Base-by-base conservation (phyloP, 1,140 invertebrate species). In the Eurosta solidaginis region DNA sequence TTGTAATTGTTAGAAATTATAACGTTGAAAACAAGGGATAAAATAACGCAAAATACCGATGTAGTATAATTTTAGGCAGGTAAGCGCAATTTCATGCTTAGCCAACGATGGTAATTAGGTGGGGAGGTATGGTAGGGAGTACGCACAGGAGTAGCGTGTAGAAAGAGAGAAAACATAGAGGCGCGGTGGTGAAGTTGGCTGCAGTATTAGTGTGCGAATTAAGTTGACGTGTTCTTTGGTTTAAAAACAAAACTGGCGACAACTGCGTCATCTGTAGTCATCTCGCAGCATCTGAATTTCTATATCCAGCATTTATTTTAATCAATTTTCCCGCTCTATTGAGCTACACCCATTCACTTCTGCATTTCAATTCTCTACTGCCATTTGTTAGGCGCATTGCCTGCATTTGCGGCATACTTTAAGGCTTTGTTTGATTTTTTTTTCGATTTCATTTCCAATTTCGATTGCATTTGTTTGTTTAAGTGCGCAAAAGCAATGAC, bases 1-100 rank as follows among this genome's bases (percentile, higher is more conserved):
- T 85, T 85, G 84, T 85, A 85, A 85, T 85, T 85, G 81, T 74
- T 74, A 68, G 59, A 68, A 68, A 68, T 68, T 68, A 68, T 40
- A 68, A 40, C 33, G 17, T 29, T 14, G 40, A 47, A n/a, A n/a
- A n/a, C 14, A 68, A 40, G 59, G 59, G 59, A 42, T 40, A 3
- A 68, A 68, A 20, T 17, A n/a, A n/a, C n/a, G n/a, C n/a, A n/a
- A n/a, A n/a, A n/a, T n/a, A n/a, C n/a, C n/a, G n/a, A n/a, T n/a
- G n/a, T n/a, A n/a, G n/a, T n/a, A n/a, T n/a, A n/a, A n/a, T 40
- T 33, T 29, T 68, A 68, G 17, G 27, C 27, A 68, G 59, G 33
- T 68, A 68, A 63, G 29, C 59, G 33, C 33, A 68, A 68, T 68
- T 68, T 68, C 20, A n/a, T 68, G 33, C 29, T 68, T 40, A 40